Evolutionary conservation across 2,113 vertebrate genomes (phyloP).

Genomic region (Clarias macrocephalus): DNA sequence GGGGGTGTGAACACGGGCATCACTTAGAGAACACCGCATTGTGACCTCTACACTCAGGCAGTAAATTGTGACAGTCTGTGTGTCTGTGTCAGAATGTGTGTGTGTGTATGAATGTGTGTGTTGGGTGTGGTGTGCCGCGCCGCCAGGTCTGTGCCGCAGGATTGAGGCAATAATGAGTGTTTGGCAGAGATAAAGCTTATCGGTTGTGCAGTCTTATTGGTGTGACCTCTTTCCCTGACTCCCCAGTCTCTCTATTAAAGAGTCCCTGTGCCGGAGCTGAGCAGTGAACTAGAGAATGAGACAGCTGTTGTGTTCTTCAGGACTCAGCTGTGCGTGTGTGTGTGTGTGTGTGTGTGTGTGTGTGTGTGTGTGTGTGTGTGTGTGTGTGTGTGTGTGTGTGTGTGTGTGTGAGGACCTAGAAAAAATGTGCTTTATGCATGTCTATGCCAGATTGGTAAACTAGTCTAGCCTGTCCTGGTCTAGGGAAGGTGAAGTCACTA

Average conservation of each 20-base stretch:
- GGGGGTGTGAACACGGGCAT: conserved; percentile 6
- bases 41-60: conserved; percentile 32
- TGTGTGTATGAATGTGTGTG: conserved; percentile 25
- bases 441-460: not conserved
- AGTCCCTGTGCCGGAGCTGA: conserved; percentile 36
- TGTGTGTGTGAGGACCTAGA: not conserved
- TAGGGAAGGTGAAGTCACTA: too few species aligned
- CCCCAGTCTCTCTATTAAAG: conserved; percentile 41
- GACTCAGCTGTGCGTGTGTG: not conserved
- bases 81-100: conserved; percentile 25
- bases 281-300: conserved; percentile 36
- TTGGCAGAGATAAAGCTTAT: conserved; percentile 62
- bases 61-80: conserved; percentile 43
- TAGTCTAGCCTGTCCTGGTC: not conserved
- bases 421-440: conserved; percentile 4
- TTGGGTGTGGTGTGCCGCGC: conserved; percentile 38
- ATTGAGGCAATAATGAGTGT: conserved; percentile 57
- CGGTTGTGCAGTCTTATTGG: conserved; percentile 51
- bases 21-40: conserved; percentile 26
- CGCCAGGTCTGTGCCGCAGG: conserved; percentile 41
- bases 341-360: not conserved
- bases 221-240: conserved; percentile 44
- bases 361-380: not conserved
- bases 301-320: conserved; percentile 24
- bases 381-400: conserved; percentile 1